Percentiles rank a stretch among this genome's conserved stretches.
Evolutionary conservation across 2,113 vertebrate species (phyloP).

Genomic region (Chaetodon auriga): DNA sequence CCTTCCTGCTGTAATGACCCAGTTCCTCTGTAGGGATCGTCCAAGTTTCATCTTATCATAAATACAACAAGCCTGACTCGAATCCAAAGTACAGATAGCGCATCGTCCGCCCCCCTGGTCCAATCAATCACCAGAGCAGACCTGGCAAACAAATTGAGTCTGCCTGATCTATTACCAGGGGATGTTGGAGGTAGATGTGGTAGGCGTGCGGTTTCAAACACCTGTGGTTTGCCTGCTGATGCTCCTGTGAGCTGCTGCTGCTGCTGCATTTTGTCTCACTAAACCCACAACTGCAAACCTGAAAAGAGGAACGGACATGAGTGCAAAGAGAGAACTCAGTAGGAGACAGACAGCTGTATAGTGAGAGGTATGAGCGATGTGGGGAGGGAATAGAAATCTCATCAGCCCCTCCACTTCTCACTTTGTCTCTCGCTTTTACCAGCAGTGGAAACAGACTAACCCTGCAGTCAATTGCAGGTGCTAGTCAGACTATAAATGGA

Average conservation of each 20-base stretch:
- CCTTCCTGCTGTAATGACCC: slow-evolving; percentile 9
- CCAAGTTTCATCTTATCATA: slow-evolving; percentile 15
- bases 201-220: slow-evolving; percentile 46
- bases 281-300: slow-evolving; percentile 49
- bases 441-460: slow-evolving; percentile 40
- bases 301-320: slow-evolving; percentile 11
- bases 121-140: slow-evolving; percentile 47
- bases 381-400: slow-evolving; percentile 48
- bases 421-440: slow-evolving; percentile 37
- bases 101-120: slow-evolving; percentile 19
- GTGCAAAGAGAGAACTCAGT: slow-evolving; percentile 24
- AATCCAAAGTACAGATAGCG: slow-evolving; percentile 21
- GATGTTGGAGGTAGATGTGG: slow-evolving; percentile 10
- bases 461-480: slow-evolving; percentile 68
- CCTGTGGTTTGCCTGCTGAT: slow-evolving; percentile 43
- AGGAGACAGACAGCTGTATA: slow-evolving; percentile 31
- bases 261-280: slow-evolving; percentile 60
- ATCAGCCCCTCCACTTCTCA: slow-evolving; percentile 39
- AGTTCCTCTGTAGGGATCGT: slow-evolving; percentile 2
- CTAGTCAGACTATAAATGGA: slow-evolving; percentile 66
- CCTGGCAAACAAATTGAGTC: slow-evolving; percentile 14
- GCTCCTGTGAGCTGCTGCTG: slow-evolving; percentile 12
- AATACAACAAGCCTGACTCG: slow-evolving; percentile 22
- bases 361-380: slow-evolving; percentile 40
- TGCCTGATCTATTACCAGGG: slow-evolving; percentile 28